phyloP scores from a whole-genome alignment of 2,113 vertebrate genomes.

The Rhabdomys dilectus region DNA sequence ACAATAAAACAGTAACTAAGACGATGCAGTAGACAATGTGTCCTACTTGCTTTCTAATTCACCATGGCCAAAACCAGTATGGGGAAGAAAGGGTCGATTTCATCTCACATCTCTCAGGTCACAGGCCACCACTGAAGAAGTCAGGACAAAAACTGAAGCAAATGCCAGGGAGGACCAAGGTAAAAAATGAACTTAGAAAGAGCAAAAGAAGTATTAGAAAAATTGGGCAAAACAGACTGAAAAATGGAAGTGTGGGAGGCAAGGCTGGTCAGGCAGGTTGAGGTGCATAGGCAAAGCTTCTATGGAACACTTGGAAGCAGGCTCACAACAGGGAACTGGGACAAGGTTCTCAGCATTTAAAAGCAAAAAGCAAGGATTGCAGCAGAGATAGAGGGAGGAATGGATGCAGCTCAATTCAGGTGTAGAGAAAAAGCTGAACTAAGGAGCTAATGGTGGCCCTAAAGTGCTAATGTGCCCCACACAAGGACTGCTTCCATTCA shows the following conservation, averaged over 20 bases:
- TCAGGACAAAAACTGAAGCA: not conserved
- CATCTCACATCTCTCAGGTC: not conserved
- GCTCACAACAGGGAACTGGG: constrained; percentile 9
- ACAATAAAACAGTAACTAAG: not conserved
- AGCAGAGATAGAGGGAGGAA: not conserved
- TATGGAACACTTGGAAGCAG: not conserved
- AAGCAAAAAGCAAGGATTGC: not conserved
- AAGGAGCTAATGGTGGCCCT: not conserved
- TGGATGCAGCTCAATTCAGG: constrained; percentile 15
- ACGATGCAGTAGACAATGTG: not conserved
- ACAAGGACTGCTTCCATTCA: constrained; percentile 43
- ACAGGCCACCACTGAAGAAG: not conserved
- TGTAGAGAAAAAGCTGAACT: constrained; percentile 28
- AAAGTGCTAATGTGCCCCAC: not conserved
- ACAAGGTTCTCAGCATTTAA: not conserved
- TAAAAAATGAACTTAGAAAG: not conserved
- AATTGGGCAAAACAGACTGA: not conserved
- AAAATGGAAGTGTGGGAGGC: not conserved
- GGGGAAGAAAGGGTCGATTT: not conserved
- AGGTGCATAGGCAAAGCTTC: not conserved
- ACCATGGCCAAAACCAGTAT: not conserved
- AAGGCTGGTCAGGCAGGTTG: not conserved
- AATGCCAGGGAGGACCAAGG: not conserved
- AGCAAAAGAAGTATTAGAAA: constrained; percentile 28
- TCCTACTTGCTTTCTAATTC: not conserved